Conservation (phyloP, 1,140 invertebrate genomes). For the Eriosoma lanigerum region DNA sequence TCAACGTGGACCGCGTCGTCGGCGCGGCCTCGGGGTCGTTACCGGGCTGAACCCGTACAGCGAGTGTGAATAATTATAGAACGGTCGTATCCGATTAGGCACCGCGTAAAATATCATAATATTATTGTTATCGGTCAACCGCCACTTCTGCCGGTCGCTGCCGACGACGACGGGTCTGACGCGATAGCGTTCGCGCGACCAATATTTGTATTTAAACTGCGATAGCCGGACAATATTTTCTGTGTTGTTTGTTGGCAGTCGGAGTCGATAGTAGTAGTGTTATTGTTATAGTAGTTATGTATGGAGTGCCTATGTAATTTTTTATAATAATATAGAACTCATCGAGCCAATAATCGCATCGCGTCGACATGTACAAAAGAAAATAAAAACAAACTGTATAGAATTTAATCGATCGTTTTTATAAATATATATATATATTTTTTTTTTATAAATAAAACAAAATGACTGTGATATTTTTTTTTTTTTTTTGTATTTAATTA, state of each 20-base stretch:
- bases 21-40: constrained; percentile 63
- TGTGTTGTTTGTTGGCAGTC: no score
- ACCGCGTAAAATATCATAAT: no score
- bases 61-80: no score
- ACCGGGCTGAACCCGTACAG: no score
- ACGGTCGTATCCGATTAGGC: no score
- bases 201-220: no score
- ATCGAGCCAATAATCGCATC: background rate
- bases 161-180: background rate
- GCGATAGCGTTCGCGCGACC: background rate
- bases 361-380: background rate
- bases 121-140: no score
- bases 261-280: no score
- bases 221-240: no score
- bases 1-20: constrained; percentile 61
- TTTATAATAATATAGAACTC: background rate
- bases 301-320: background rate
- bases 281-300: no score
- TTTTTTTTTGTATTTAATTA: background rate
- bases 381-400: constrained; percentile 4
- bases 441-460: constrained; percentile 34
- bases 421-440: no score
- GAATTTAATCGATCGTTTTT: background rate
- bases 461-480: constrained; percentile 51
- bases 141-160: no score